Conservation (phyloP, 2,797 vertebrate genomes). For the Oryzias sinensis region DNA sequence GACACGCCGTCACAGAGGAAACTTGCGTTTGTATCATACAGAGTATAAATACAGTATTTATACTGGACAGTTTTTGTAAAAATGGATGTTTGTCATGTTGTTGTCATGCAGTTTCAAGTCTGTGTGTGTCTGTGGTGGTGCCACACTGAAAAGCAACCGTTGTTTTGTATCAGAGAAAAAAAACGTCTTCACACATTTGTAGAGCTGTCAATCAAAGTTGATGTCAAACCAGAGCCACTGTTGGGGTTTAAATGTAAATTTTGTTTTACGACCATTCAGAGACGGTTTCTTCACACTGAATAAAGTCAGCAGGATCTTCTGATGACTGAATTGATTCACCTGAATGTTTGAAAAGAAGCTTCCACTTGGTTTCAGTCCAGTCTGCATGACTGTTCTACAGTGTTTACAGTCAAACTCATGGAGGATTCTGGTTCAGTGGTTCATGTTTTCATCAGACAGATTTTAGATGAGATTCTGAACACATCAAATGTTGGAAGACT, state of each 20-base stretch:
- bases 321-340: neutral
- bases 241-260: conserved; percentile 79
- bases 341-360: too few relatives aligned
- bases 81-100: conserved; percentile 81
- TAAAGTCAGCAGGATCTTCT: conserved; percentile 41
- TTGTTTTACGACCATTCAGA: conserved; percentile 20
- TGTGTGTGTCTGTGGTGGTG: conserved; percentile 75
- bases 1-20: conserved; percentile 72
- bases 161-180: conserved; percentile 67
- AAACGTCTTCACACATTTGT: conserved; percentile 61
- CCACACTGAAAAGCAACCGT: conserved; percentile 63
- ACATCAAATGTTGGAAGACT: too few relatives aligned
- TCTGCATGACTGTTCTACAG: too few relatives aligned
- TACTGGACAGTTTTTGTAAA: conserved; percentile 90
- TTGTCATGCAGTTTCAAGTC: conserved; percentile 63
- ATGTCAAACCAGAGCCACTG: conserved; percentile 77
- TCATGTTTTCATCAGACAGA: too few relatives aligned
- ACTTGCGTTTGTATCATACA: conserved; percentile 94
- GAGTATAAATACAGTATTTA: conserved; percentile 98
- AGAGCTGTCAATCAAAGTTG: conserved; percentile 76
- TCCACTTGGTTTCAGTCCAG: too few relatives aligned
- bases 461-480: too few relatives aligned
- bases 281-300: conserved; percentile 37
- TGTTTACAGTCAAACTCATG: too few relatives aligned
- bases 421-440: too few relatives aligned